Conservation (phyloP, 1,140 invertebrate species). For the Eulimnadia texana region DNA sequence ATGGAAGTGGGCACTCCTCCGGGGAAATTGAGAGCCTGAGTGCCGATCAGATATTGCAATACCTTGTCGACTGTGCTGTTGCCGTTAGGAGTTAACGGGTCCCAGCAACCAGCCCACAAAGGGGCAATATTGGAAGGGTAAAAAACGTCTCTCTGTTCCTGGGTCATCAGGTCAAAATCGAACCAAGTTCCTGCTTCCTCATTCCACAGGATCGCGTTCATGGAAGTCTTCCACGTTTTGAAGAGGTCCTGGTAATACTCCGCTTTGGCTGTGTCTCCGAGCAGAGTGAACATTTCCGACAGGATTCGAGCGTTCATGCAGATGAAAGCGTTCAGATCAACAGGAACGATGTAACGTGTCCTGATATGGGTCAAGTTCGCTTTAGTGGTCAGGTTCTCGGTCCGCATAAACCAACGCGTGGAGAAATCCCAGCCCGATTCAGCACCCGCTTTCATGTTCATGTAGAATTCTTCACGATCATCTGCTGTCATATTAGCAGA, state of each 20-base stretch:
- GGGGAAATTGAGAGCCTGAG: conserved; percentile 14
- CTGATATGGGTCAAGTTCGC: conserved; percentile 28
- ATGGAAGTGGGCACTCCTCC: conserved; percentile 15
- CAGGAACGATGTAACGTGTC: conserved; percentile 55
- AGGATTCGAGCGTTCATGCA: conserved; percentile 64
- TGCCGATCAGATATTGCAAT: conserved; percentile 9
- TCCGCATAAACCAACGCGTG: conserved; percentile 66
- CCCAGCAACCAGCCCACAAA: conserved; percentile 15
- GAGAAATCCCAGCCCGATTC: conserved; percentile 94
- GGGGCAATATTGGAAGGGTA: conserved; percentile 15
- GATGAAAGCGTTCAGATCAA: conserved; percentile 70
- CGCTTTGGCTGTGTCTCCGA: conserved; percentile 47
- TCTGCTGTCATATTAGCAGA: conserved; percentile 25
- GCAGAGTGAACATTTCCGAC: conserved; percentile 46
- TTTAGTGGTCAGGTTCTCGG: conserved; percentile 12
- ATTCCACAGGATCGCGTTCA: conserved; percentile 53
- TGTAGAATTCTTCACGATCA: conserved; percentile 51
- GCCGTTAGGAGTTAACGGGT: conserved; percentile 10
- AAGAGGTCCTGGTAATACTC: conserved; percentile 46
- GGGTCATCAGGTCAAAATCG: conserved; percentile 57
- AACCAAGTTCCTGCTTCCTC: conserved; percentile 70
- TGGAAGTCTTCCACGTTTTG: conserved; percentile 45
- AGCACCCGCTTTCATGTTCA: conserved; percentile 70
- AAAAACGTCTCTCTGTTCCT: conserved; percentile 16
- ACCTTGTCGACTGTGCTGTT: conserved; percentile 9